Conservation (phyloP, 1,140 invertebrate genomes). For the Drosophila gunungcola region DNA sequence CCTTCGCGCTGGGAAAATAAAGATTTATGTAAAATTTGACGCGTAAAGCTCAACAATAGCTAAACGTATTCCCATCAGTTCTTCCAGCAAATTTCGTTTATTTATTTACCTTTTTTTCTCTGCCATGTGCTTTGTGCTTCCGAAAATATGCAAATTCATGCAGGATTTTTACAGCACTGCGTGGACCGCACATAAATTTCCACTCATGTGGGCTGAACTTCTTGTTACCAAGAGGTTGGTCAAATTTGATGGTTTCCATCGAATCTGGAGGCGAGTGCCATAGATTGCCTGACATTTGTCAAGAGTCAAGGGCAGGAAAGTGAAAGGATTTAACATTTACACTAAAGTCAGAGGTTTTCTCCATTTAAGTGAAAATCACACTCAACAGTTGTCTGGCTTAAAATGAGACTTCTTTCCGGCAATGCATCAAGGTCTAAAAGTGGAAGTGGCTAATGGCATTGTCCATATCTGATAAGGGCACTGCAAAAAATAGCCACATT, state of each 20-base stretch:
- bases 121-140: slow-evolving; percentile 21
- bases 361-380: neutral
- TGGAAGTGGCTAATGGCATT: slow-evolving; percentile 11
- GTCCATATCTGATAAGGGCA: slow-evolving; percentile 1
- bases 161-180: slow-evolving; percentile 37
- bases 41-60: slow-evolving; percentile 51
- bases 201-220: slow-evolving; percentile 19
- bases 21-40: slow-evolving; percentile 70
- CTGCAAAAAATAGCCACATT: neutral
- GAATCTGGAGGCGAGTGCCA: slow-evolving; percentile 14
- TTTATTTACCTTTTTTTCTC: slow-evolving; percentile 48
- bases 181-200: slow-evolving; percentile 44
- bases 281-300: slow-evolving; percentile 41
- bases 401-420: neutral
- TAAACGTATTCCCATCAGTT: slow-evolving; percentile 21
- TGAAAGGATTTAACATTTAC: slow-evolving; percentile 15
- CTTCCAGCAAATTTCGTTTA: slow-evolving; percentile 33
- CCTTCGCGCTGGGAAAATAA: slow-evolving; percentile 41
- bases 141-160: slow-evolving; percentile 57
- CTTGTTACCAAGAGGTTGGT: slow-evolving; percentile 14
- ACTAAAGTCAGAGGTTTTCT: slow-evolving; percentile 2
- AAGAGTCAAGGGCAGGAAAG: slow-evolving; percentile 43
- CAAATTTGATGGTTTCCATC: slow-evolving; percentile 25
- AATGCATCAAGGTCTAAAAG: neutral
- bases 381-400: slow-evolving; percentile 27